A percentile compares a stretch with the other conserved stretches of the same genome.
phyloP scores from a whole-genome alignment of 2,797 vertebrate genomes.

The Chrosomus eos region DNA sequence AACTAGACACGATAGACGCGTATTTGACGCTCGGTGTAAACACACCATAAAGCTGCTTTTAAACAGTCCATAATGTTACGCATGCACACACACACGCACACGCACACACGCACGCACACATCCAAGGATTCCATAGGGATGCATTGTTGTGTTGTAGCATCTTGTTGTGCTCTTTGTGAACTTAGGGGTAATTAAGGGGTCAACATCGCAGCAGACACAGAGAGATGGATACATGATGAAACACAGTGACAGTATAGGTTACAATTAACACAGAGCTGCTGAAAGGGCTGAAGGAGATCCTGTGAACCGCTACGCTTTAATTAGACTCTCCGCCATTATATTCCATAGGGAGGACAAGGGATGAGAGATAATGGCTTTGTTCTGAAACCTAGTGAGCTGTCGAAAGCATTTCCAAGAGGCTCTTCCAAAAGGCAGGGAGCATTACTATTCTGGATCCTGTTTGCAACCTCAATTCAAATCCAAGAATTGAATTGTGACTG shows the following conservation, averaged over 20 bases:
- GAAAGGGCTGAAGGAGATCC: background rate
- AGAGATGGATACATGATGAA: conserved; percentile 9
- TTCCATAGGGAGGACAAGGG: conserved; percentile 15
- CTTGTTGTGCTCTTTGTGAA: background rate
- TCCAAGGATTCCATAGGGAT: background rate
- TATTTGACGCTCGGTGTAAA: no score
- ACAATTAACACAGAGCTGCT: conserved; percentile 24
- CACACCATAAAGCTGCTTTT: no score
- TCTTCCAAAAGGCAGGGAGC: background rate
- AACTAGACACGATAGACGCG: no score
- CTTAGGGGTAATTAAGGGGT: background rate
- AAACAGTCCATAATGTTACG: no score
- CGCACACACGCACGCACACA: background rate
- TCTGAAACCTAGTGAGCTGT: background rate
- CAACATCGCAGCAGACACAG: background rate
- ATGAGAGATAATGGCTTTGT: conserved; percentile 14
- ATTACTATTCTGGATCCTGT: background rate
- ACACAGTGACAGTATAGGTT: background rate
- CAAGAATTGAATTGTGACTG: background rate
- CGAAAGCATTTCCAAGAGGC: background rate
- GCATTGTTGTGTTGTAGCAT: background rate
- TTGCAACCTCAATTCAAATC: background rate
- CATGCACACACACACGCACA: no score
- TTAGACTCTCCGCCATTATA: conserved; percentile 1
- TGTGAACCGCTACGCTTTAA: background rate